Conservation (phyloP, 2,113 vertebrate genomes). For the Antennarius striatus region DNA sequence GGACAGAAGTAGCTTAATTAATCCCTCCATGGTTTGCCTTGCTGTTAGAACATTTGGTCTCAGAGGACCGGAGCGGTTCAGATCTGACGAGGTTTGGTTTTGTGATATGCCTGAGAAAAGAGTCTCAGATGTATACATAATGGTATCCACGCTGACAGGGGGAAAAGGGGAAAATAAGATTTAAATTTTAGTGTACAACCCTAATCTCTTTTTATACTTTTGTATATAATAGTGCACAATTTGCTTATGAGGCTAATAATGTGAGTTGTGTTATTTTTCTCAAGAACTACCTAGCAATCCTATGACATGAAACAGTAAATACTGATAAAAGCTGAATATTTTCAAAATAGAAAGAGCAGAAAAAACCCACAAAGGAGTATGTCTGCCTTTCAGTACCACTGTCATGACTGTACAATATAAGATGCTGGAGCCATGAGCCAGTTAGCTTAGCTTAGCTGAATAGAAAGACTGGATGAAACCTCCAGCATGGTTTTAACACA, state of each 20-base stretch:
- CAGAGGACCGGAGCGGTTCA: constrained; percentile 31
- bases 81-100: constrained; percentile 28
- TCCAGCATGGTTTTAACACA: background rate
- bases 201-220: background rate
- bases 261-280: constrained; percentile 10
- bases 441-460: constrained; percentile 15
- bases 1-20: constrained; percentile 31
- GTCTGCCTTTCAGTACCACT: background rate
- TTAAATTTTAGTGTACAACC: background rate
- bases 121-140: constrained; percentile 3
- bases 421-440: background rate
- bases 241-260: background rate
- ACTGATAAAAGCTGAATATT: background rate
- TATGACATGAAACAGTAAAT: constrained; percentile 1
- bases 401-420: background rate
- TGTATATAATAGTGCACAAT: background rate
- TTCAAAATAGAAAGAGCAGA: background rate
- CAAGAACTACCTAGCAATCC: background rate
- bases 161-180: no score
- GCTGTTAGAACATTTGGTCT: constrained; percentile 45
- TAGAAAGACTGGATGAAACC: background rate
- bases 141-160: background rate
- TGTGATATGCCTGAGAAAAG: constrained; percentile 27
- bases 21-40: constrained; percentile 46
- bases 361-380: background rate